phyloP scores from a whole-genome alignment of 2,797 vertebrate genomes.

The Cynodonichthys magdalenae region DNA sequence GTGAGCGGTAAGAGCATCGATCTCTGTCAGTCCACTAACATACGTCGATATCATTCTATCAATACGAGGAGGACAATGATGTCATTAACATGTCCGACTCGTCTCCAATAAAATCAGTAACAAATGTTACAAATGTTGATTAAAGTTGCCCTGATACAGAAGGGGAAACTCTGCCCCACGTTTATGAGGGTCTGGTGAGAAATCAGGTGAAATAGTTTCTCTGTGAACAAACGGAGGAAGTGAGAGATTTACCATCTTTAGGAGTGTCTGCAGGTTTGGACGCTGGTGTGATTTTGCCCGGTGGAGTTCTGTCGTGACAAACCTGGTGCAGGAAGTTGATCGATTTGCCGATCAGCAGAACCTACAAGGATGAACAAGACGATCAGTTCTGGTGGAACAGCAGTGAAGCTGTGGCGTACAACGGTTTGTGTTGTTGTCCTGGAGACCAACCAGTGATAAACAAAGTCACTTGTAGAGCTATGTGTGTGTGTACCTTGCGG shows the following conservation, averaged over 20 bases:
- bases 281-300: conserved; percentile 89
- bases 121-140: not conserved
- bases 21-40: conserved; percentile 30
- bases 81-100: not conserved
- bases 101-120: not conserved
- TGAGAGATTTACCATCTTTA: conserved; percentile 84
- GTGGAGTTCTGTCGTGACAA: conserved; percentile 93
- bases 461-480: not conserved
- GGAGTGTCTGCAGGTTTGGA: conserved; percentile 88
- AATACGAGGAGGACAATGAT: conserved; percentile 20
- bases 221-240: not conserved
- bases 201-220: not conserved
- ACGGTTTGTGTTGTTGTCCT: not conserved
- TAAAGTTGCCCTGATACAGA: too few relatives aligned
- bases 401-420: not conserved
- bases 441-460: not conserved
- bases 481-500: conserved; percentile 85
- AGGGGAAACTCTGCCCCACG: too few relatives aligned
- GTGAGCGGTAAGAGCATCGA: conserved; percentile 67
- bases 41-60: conserved; percentile 37
- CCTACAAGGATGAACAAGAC: conserved; percentile 71
- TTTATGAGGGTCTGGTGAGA: not conserved
- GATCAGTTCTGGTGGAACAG: accelerated
- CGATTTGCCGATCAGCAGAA: conserved; percentile 96
- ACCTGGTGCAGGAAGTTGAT: conserved; percentile 99